Percentiles rank a stretch among this genome's conserved stretches.
phyloP scores from a whole-genome alignment of 2,888 invertebrate genomes.

The Aphidius colemani region DNA sequence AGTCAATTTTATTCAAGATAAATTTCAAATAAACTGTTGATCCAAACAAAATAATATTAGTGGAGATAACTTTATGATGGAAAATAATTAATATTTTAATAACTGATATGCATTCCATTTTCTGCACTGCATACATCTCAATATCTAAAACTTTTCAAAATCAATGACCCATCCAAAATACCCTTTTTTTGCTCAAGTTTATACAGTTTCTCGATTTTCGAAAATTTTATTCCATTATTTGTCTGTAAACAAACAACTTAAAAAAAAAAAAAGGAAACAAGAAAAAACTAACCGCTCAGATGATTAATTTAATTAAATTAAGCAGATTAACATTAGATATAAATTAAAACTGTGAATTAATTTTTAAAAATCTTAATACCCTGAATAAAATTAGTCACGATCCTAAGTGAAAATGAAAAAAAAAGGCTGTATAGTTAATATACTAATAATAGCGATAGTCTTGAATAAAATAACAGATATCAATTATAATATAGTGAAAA shows the following conservation, averaged over 20 bases:
- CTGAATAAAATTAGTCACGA: conserved; percentile 36
- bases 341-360: too few relatives aligned
- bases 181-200: too few relatives aligned
- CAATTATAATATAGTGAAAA: too few relatives aligned
- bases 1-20: conserved; percentile 52
- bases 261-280: conserved; percentile 32
- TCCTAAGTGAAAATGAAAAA: too few relatives aligned
- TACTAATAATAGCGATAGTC: conserved; percentile 54
- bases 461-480: conserved; percentile 29
- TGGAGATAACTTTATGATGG: conserved; percentile 31
- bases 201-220: too few relatives aligned
- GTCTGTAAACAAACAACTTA: not conserved
- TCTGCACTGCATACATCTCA: too few relatives aligned
- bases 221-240: too few relatives aligned
- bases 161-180: too few relatives aligned
- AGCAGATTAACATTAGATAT: too few relatives aligned
- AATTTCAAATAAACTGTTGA: conserved; percentile 55
- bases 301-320: not conserved
- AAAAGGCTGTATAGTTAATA: conserved; percentile 46
- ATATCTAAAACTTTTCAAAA: too few relatives aligned
- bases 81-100: conserved; percentile 22
- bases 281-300: conserved; percentile 37
- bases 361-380: not conserved
- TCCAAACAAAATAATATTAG: too few relatives aligned
- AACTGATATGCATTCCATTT: too few relatives aligned